Conservation (phyloP, 1,140 invertebrate species). For the Holcopasites calliopsidis region DNA sequence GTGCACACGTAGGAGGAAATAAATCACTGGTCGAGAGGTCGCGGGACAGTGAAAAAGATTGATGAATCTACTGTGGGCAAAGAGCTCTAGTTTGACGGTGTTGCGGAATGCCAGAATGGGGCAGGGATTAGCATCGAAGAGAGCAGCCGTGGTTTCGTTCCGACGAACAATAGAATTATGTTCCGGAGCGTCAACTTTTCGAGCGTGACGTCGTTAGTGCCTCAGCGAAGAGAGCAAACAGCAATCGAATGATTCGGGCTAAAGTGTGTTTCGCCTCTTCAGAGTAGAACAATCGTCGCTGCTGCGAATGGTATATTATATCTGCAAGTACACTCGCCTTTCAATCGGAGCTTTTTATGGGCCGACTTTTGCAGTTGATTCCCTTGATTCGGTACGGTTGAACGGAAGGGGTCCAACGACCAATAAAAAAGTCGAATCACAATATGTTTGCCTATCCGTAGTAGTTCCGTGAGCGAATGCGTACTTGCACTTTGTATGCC, state of each 20-base stretch:
- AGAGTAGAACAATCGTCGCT: neutral
- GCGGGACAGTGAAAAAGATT: constrained; percentile 39
- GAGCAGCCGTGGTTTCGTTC: constrained; percentile 2
- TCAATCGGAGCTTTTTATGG: no score
- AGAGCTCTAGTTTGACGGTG: constrained; percentile 27
- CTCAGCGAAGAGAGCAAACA: neutral
- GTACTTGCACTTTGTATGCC: no score
- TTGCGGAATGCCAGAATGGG: neutral
- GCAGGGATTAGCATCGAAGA: constrained; percentile 6
- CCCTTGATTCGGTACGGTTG: no score
- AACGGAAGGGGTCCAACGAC: no score
- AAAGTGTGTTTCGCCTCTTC: neutral
- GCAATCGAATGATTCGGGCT: neutral
- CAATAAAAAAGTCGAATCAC: no score
- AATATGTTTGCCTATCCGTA: no score
- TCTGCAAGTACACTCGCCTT: no score
- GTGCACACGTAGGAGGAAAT: neutral
- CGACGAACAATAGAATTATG: constrained; percentile 12
- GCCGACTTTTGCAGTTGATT: no score
- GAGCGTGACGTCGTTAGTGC: neutral
- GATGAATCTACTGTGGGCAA: constrained; percentile 36
- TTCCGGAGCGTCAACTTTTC: constrained; percentile 15
- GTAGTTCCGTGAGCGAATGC: no score
- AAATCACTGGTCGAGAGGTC: constrained; percentile 29
- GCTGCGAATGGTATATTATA: no score